Base-by-base conservation (phyloP, 2,113 vertebrate genomes). In the Corythoichthys haematopterus region DNA sequence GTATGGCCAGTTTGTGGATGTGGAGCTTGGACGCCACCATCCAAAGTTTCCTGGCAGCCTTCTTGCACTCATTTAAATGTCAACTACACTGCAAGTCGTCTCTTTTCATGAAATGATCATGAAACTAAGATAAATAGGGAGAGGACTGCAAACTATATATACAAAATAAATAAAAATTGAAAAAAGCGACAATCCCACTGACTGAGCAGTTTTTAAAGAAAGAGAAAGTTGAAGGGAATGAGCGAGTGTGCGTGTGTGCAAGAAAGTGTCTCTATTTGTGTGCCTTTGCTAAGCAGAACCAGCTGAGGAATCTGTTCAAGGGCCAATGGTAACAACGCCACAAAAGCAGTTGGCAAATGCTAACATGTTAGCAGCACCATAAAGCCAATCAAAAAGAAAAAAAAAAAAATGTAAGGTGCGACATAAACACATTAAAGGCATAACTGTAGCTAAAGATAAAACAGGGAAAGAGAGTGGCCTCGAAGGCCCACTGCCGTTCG, bases 281-380 rank as follows among this genome's bases (percentile, higher is more conserved):
- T 62, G 60, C 13, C 60, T 62, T 62, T 33, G 55, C 79, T 90
- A 91, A 91, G 70, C 83, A 88, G 84, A 92, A 91, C 84, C 91
- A 91, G 91, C 88, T 91, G 90, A 90, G 90, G 90, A 91, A 91
- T 92, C 87, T 76, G 56, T 53, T 58, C 58, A 16, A 60, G 61
- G 67, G 88, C 89, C 88, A 89, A 76, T 51, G 70, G 79, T 46
- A 62, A 62, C 81, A 65, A 64, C 66, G 71, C 80, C 77, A 67
- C 33, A 78, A 72, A 83, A 67, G 64, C 78, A 76, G 58, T 71
- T 68, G 62, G 60, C 81, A 62, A 60, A 72, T 57, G 33, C 12
- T 57, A 57, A 57, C 55, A 36, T 35, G 55, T 33, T 57, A 57
- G 55, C 36, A 59, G 14, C 37, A 9, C 7, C 1, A 59, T 16